Evolutionary conservation across 2,113 vertebrate species (phyloP).

Genomic region (Burhinus oedicnemus): DNA sequence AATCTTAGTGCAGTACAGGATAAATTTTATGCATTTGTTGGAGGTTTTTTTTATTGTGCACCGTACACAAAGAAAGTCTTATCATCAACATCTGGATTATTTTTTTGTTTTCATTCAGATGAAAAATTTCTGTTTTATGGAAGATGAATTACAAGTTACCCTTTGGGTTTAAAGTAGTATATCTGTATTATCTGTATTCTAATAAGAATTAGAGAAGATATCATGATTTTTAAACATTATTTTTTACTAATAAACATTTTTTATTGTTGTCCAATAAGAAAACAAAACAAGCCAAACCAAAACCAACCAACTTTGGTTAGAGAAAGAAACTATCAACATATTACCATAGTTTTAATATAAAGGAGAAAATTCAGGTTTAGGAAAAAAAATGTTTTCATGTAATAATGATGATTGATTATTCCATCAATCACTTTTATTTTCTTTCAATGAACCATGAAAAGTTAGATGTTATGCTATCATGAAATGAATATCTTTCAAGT

Average conservation of each 20-base stretch:
- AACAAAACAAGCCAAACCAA: neutral
- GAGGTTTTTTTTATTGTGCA: neutral
- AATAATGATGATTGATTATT: neutral
- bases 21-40: neutral
- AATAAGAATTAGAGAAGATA: neutral
- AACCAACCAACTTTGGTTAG: neutral
- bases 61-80: neutral
- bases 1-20: neutral
- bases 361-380: neutral
- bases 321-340: neutral
- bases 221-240: neutral
- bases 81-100: neutral
- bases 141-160: neutral
- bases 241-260: neutral
- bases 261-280: neutral
- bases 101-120: neutral
- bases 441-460: neutral
- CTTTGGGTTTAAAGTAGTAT: neutral
- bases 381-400: neutral
- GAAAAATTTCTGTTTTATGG: neutral
- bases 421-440: slow-evolving; percentile 17
- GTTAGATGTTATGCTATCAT: neutral
- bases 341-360: neutral
- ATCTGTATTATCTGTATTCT: neutral
- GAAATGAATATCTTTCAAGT: neutral